A percentile compares a stretch with the other conserved stretches of the same genome.
Conservation (phyloP, 2,888 invertebrate species). For the Agonopterix subpropinquella region DNA sequence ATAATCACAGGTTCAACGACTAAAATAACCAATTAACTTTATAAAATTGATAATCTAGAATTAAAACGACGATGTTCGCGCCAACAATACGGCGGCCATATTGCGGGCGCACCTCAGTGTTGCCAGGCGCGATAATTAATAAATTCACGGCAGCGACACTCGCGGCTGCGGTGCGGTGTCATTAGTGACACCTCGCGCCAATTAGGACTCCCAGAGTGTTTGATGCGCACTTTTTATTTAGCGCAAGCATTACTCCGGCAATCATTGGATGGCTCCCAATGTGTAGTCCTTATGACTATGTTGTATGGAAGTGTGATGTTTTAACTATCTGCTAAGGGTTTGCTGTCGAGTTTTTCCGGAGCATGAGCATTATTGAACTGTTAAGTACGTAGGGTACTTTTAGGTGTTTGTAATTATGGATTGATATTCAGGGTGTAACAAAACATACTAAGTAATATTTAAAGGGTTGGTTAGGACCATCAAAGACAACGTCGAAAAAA, state of each 20-base stretch:
- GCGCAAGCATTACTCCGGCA: constrained; percentile 65
- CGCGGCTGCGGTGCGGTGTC: constrained; percentile 40
- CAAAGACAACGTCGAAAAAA: too few relatives aligned
- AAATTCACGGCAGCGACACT: constrained; percentile 60
- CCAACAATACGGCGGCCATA: constrained; percentile 65
- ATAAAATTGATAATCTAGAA: constrained; percentile 19
- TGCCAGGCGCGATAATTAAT: constrained; percentile 72
- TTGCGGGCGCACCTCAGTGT: constrained; percentile 59
- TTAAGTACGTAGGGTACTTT: too few relatives aligned
- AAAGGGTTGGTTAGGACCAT: too few relatives aligned
- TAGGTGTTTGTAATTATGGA: too few relatives aligned
- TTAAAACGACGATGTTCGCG: constrained; percentile 38
- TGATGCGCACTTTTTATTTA: constrained; percentile 72
- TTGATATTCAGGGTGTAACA: too few relatives aligned
- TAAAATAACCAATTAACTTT: background rate
- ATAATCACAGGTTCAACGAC: background rate
- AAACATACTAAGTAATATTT: too few relatives aligned
- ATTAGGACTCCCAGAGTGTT: constrained; percentile 65
- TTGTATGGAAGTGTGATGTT: constrained; percentile 22
- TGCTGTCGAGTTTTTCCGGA: background rate
- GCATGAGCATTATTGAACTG: too few relatives aligned
- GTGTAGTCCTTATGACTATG: constrained; percentile 26
- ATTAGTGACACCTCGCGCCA: constrained; percentile 75
- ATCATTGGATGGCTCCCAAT: constrained; percentile 65
- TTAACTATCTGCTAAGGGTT: background rate